phyloP scores from a whole-genome alignment of 2,797 vertebrate genomes.

The Agapornis canus region DNA sequence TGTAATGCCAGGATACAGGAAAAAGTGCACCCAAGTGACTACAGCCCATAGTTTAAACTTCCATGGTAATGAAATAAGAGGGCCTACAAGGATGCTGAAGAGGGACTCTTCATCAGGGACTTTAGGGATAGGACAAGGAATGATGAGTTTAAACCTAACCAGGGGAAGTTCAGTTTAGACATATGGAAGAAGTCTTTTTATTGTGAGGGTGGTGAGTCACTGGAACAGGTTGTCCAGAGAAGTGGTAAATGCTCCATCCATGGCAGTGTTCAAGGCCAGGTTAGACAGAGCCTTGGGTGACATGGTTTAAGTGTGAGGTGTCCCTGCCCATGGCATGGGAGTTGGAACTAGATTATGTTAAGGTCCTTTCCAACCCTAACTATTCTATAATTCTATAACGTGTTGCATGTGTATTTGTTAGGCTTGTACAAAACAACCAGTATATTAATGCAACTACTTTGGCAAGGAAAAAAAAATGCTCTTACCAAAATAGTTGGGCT shows the following conservation, averaged over 20 bases:
- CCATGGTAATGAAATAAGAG: neutral
- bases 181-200: neutral
- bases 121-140: neutral
- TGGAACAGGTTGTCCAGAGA: no score
- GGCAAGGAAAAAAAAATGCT: neutral
- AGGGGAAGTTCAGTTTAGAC: neutral
- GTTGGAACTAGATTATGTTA: no score
- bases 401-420: neutral
- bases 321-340: no score
- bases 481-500: neutral
- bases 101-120: neutral
- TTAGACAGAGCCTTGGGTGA: no score
- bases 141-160: neutral
- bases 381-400: neutral
- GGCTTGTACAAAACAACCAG: neutral
- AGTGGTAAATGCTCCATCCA: no score
- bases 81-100: neutral
- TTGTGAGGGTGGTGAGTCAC: no score
- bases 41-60: fast-evolving
- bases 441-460: no score
- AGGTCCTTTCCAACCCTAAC: neutral
- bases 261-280: no score
- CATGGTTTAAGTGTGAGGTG: no score
- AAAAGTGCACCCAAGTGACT: neutral
- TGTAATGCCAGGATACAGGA: neutral